Percentiles rank a stretch among this genome's conserved stretches.
phyloP scores from a whole-genome alignment of 2,113 vertebrate genomes.

The Tachysurus vachellii region DNA sequence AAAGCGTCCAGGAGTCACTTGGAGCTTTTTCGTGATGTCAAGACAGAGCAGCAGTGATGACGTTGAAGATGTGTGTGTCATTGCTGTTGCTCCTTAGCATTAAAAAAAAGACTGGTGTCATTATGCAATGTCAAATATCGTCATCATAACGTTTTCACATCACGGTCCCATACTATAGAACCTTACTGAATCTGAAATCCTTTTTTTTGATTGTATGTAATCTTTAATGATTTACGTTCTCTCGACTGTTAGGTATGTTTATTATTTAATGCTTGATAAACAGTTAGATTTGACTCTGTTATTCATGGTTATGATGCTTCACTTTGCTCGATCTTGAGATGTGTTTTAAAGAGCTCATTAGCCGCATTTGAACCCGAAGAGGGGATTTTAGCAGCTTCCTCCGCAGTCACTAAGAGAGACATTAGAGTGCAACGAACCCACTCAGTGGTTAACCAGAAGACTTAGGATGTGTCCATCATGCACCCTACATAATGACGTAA shows the following conservation, averaged over 20 bases:
- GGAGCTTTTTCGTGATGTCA: background rate
- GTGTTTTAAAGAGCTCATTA: background rate
- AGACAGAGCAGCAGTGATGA: background rate
- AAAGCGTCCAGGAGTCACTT: background rate
- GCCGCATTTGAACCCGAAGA: background rate
- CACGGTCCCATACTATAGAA: background rate
- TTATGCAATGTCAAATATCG: no score
- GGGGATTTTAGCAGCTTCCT: background rate
- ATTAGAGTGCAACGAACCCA: background rate
- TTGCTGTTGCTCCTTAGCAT: background rate
- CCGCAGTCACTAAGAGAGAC: background rate
- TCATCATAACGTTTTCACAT: background rate
- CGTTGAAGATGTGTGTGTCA: background rate
- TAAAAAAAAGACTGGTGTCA: background rate
- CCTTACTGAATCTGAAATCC: background rate
- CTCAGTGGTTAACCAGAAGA: slow-evolving; percentile 33
- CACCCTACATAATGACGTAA: slow-evolving; percentile 12
- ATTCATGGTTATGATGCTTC: background rate
- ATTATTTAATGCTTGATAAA: background rate
- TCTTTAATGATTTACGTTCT: background rate
- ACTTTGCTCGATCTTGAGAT: background rate
- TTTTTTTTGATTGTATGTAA: background rate
- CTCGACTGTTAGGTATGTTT: background rate
- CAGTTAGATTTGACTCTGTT: background rate
- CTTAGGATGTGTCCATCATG: background rate